These are phyloP conservation scores for Stichopus chloronotus DNA, from an alignment of 35 echinoderm and acorn worm species.

Conservation along the genomic window DNA sequence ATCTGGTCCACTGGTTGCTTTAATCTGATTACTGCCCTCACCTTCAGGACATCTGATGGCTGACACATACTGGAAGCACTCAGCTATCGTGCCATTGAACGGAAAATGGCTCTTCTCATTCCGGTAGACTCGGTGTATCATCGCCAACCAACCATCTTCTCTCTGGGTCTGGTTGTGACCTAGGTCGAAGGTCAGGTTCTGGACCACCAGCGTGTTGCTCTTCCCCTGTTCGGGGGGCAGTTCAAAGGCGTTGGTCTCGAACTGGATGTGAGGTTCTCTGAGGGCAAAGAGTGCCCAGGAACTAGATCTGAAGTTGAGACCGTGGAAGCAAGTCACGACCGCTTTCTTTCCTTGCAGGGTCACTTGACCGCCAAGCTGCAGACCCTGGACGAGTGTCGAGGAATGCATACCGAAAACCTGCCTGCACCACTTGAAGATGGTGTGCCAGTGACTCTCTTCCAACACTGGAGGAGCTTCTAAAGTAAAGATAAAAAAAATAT, in stretches of 20 bases:
- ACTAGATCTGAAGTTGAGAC: constrained; percentile 90
- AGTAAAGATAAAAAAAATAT: neutral
- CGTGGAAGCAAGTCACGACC: constrained; percentile 90
- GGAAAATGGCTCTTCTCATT: constrained; percentile 87
- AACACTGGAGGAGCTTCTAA: neutral
- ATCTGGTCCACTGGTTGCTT: no score
- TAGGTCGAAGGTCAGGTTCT: constrained; percentile 88
- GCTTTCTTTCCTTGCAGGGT: constrained; percentile 78
- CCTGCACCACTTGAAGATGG: constrained; percentile 68
- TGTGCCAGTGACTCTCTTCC: constrained; percentile 86
- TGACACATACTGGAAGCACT: constrained; percentile 95
- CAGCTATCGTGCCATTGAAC: constrained; percentile 64
- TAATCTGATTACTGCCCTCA: neutral
- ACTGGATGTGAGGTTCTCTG: constrained; percentile 88
- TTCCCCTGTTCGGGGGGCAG: constrained; percentile 54
- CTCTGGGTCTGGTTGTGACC: constrained; percentile 97
- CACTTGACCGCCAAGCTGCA: constrained; percentile 86
- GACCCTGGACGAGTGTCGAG: constrained; percentile 37
- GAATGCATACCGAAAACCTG: constrained; percentile 10
- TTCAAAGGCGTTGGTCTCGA: constrained; percentile 90
- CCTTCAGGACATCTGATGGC: constrained; percentile 88
- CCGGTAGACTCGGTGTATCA: constrained; percentile 81
- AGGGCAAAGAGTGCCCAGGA: constrained; percentile 96
- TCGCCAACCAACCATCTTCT: constrained; percentile 84
- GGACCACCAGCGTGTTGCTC: constrained; percentile 74